Conservation (phyloP, 2,797 vertebrate species). For the Gallirallus australis region DNA sequence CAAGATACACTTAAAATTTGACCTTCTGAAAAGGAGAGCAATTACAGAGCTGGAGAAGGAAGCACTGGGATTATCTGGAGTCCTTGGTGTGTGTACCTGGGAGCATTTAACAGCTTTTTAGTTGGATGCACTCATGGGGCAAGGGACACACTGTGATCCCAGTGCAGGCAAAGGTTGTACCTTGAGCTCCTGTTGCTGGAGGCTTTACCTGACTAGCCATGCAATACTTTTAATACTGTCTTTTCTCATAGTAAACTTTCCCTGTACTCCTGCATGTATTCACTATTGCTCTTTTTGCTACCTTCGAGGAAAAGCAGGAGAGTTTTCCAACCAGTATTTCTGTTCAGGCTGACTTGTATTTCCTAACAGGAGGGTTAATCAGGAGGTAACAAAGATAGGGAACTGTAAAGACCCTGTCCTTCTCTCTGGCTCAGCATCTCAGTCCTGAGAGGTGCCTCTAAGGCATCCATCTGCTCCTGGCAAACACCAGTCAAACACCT, state of each 20-base stretch:
- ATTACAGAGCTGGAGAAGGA: background rate
- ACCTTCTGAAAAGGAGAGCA: background rate
- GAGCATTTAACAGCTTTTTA: background rate
- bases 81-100: background rate
- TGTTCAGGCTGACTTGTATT: background rate
- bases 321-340: background rate
- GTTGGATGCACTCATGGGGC: background rate
- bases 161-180: background rate
- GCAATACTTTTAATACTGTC: background rate
- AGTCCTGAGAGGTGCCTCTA: background rate
- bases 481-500: conserved; percentile 8
- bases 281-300: background rate
- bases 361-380: background rate
- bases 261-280: background rate
- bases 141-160: background rate
- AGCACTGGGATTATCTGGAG: background rate
- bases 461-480: background rate
- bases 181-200: background rate
- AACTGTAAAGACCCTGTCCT: background rate
- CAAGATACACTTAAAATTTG: background rate
- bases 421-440: background rate
- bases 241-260: background rate
- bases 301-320: background rate
- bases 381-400: background rate
- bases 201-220: background rate